Percentiles rank a stretch among this genome's conserved stretches.
phyloP scores from a whole-genome alignment of 2,113 vertebrate genomes.

The Crotalus horridus region DNA sequence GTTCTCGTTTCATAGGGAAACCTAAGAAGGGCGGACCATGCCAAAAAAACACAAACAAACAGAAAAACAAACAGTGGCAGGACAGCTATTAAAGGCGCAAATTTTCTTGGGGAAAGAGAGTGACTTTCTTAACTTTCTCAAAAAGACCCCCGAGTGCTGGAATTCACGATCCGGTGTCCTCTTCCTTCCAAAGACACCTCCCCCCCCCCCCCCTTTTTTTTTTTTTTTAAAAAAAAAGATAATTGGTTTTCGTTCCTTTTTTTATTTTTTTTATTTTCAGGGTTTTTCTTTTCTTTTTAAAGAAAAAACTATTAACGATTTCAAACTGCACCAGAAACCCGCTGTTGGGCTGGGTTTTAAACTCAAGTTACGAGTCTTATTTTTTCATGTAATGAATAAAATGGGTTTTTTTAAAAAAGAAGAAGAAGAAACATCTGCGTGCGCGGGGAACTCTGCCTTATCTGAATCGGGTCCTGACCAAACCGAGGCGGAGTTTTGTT shows the following conservation, averaged over 20 bases:
- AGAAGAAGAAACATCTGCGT: not conserved
- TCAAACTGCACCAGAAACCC: slow-evolving; percentile 64
- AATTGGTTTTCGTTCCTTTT: too few relatives aligned
- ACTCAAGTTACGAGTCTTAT: slow-evolving; percentile 77
- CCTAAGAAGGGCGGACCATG: not conserved
- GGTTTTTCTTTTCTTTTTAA: slow-evolving; percentile 47
- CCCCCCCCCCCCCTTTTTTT: too few relatives aligned
- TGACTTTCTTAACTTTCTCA: not conserved
- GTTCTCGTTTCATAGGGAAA: not conserved
- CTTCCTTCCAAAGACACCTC: slow-evolving; percentile 25
- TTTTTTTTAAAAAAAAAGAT: slow-evolving; percentile 19
- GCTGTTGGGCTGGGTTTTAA: slow-evolving; percentile 65
- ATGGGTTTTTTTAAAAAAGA: not conserved
- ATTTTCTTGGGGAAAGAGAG: not conserved
- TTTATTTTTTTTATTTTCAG: slow-evolving; percentile 32
- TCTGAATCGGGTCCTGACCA: slow-evolving; percentile 36
- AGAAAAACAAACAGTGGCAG: not conserved
- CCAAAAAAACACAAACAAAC: not conserved
- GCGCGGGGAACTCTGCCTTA: slow-evolving; percentile 37
- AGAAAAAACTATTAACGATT: slow-evolving; percentile 65
- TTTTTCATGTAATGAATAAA: slow-evolving; percentile 69
- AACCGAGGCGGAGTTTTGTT: slow-evolving; percentile 55
- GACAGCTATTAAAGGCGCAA: not conserved
- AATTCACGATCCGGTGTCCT: slow-evolving; percentile 24
- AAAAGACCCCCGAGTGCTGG: slow-evolving; percentile 24